Percentiles rank a stretch among this genome's conserved stretches.
Conservation (phyloP, 2,888 invertebrate genomes). For the Leptarthrus brevirostris region DNA sequence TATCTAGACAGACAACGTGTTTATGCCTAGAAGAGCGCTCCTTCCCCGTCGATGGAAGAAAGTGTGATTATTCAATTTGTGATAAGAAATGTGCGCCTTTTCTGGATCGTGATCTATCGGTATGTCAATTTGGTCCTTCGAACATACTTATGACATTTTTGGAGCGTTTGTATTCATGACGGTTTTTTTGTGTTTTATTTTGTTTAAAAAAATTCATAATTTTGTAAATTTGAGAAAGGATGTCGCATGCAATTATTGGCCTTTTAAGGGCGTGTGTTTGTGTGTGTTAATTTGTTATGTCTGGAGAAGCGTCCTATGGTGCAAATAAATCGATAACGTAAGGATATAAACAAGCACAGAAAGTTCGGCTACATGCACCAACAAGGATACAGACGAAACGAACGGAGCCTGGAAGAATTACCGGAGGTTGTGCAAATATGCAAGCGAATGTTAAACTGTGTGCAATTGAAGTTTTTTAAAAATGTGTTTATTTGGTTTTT, state of each 20-base stretch:
- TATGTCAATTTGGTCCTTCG: too few relatives aligned
- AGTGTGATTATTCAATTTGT: neutral
- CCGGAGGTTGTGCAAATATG: neutral
- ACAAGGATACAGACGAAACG: neutral
- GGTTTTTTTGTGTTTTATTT: too few relatives aligned
- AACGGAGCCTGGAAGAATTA: neutral
- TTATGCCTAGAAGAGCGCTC: too few relatives aligned
- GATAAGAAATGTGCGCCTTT: constrained; percentile 7
- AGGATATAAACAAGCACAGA: constrained; percentile 21
- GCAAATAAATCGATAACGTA: constrained; percentile 28
- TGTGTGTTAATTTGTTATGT: constrained; percentile 14
- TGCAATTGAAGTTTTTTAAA: neutral
- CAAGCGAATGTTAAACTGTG: neutral
- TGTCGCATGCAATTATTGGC: too few relatives aligned
- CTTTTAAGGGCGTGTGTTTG: too few relatives aligned
- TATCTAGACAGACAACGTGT: neutral
- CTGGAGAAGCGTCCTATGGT: neutral
- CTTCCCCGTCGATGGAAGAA: too few relatives aligned
- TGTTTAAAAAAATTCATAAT: too few relatives aligned
- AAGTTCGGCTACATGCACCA: too few relatives aligned
- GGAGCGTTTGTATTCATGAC: too few relatives aligned
- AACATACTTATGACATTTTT: too few relatives aligned
- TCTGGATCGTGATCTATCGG: neutral
- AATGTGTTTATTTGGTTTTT: neutral
- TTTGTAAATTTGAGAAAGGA: too few relatives aligned